Percentiles rank a stretch among this genome's conserved stretches.
phyloP scores from a whole-genome alignment of 1,140 invertebrate genomes.

The Oncopeltus fasciatus region DNA sequence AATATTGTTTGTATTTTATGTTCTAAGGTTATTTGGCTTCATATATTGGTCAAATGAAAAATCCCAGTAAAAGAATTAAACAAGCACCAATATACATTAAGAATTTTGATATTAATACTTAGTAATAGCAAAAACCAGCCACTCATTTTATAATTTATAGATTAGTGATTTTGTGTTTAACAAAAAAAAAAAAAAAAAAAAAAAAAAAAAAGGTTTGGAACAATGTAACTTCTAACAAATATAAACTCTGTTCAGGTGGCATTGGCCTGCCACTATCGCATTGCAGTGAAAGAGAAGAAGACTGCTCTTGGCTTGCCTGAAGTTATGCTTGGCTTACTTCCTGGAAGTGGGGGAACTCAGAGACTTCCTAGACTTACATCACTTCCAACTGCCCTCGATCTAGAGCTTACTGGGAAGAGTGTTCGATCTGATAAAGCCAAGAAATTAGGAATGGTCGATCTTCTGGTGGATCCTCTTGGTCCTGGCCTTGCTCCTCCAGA shows the following conservation, averaged over 20 bases:
- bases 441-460: constrained; percentile 84
- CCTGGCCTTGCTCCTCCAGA: constrained; percentile 53
- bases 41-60: too few species aligned
- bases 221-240: too few species aligned
- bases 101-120: too few species aligned
- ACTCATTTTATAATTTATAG: too few species aligned
- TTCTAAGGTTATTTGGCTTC: too few species aligned
- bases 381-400: constrained; percentile 78
- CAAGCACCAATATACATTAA: too few species aligned
- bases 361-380: constrained; percentile 68
- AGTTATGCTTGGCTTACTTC: constrained; percentile 88
- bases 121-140: too few species aligned
- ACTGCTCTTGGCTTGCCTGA: constrained; percentile 83
- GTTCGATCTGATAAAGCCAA: constrained; percentile 85
- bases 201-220: too few species aligned
- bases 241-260: constrained; percentile 49
- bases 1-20: too few species aligned
- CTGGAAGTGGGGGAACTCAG: constrained; percentile 91
- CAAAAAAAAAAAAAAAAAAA: too few species aligned
- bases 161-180: too few species aligned
- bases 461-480: constrained; percentile 76
- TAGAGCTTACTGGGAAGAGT: constrained; percentile 84
- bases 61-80: too few species aligned
- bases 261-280: constrained; percentile 84
- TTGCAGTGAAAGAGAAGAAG: constrained; percentile 86